phyloP scores from a whole-genome alignment of 2,113 vertebrate genomes.

The Mystacornis crossleyi region DNA sequence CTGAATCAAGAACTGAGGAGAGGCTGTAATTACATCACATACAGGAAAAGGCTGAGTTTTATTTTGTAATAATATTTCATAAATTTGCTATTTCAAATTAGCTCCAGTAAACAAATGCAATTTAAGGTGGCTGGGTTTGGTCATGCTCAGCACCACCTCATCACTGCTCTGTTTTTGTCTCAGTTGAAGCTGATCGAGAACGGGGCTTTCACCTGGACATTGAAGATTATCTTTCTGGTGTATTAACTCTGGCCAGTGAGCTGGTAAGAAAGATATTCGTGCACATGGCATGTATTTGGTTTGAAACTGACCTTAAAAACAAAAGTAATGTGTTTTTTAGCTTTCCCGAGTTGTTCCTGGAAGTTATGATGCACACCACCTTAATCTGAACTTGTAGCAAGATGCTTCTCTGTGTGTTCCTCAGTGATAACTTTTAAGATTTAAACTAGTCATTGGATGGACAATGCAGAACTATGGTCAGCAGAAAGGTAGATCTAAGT shows the following conservation, averaged over 20 bases:
- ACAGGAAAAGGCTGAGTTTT: not conserved
- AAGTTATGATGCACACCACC: not conserved
- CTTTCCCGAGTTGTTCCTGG: not conserved
- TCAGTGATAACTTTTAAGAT: not conserved
- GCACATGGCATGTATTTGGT: not conserved
- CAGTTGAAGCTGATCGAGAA: conserved; percentile 92
- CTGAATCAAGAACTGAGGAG: not conserved
- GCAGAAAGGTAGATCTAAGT: not conserved
- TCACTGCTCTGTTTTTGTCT: not conserved
- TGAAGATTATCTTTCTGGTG: conserved; percentile 95
- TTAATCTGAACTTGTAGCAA: not conserved
- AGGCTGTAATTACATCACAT: not conserved
- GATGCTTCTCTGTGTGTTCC: not conserved
- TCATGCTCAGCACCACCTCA: not conserved
- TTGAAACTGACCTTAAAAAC: not conserved
- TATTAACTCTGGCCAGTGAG: conserved; percentile 94
- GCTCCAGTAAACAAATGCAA: not conserved
- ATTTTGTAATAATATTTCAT: not conserved
- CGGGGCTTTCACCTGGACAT: conserved; percentile 97
- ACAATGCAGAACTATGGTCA: not conserved
- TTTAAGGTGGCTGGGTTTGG: not conserved
- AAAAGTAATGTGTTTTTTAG: not conserved
- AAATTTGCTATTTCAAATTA: not conserved
- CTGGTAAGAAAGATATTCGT: conserved; percentile 79
- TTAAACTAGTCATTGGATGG: not conserved